Percentiles rank a stretch among this genome's conserved stretches.
Evolutionary conservation across 1,140 invertebrate species (phyloP).

Genomic region (Gryllus bimaculatus): DNA sequence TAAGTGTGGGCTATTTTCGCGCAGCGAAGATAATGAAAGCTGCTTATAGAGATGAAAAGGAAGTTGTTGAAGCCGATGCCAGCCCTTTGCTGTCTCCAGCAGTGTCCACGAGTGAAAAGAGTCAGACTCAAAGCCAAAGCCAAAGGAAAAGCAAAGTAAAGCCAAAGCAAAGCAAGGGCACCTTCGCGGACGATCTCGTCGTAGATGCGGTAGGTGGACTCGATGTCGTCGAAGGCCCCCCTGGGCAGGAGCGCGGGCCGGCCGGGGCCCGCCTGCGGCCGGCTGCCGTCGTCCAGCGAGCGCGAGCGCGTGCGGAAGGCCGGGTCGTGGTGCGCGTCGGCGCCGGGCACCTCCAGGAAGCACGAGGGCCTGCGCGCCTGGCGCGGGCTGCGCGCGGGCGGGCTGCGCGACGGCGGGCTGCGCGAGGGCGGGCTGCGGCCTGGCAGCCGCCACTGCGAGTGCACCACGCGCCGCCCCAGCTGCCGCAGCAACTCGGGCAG

Average conservation of each 20-base stretch:
- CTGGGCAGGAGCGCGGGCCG: slow-evolving; percentile 28
- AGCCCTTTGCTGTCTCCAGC: too few species aligned
- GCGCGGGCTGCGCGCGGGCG: slow-evolving; percentile 34
- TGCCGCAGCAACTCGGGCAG: not conserved
- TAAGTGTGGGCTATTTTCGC: too few species aligned
- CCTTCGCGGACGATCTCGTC: slow-evolving; percentile 72
- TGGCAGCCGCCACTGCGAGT: slow-evolving; percentile 6
- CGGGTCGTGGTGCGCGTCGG: slow-evolving; percentile 41
- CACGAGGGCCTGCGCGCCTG: slow-evolving; percentile 28
- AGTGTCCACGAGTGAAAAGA: too few species aligned
- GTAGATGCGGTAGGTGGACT: slow-evolving; percentile 69
- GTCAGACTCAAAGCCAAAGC: too few species aligned
- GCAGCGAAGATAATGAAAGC: too few species aligned
- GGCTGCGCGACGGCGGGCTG: not conserved
- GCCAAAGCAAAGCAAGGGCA: slow-evolving; percentile 27
- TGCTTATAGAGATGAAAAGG: too few species aligned
- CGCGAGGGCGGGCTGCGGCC: not conserved
- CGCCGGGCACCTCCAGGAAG: slow-evolving; percentile 18
- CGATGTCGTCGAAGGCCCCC: slow-evolving; percentile 50
- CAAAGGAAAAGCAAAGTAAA: too few species aligned
- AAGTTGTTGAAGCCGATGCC: too few species aligned
- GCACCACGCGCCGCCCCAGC: not conserved
- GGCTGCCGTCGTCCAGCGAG: slow-evolving; percentile 50
- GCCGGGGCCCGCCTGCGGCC: slow-evolving; percentile 37
- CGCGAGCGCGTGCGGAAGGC: slow-evolving; percentile 65